A percentile compares a stretch with the other conserved stretches of the same genome.
phyloP scores from a whole-genome alignment of 2,888 invertebrate genomes.

The Physocephala rufipes region DNA sequence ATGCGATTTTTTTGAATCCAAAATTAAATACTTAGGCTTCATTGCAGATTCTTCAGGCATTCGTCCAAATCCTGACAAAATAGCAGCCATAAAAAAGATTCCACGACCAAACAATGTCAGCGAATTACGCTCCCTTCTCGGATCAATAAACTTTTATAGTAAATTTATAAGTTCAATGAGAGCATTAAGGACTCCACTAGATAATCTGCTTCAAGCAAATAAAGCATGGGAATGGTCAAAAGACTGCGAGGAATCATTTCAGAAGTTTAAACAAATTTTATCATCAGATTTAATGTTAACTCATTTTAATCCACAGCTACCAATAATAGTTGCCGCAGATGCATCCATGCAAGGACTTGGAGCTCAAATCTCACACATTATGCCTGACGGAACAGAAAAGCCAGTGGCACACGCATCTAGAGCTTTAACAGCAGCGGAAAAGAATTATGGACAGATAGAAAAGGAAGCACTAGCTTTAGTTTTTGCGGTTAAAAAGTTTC shows the following conservation, averaged over 20 bases:
- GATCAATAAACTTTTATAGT: neutral
- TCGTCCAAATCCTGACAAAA: neutral
- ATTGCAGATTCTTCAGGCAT: conserved; percentile 5
- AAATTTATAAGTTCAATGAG: conserved; percentile 40
- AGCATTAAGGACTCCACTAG: conserved; percentile 32
- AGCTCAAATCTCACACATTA: conserved; percentile 28
- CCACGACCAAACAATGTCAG: conserved; percentile 1
- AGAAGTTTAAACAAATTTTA: conserved; percentile 42
- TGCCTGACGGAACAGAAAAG: conserved; percentile 49
- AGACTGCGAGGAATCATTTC: conserved; percentile 37
- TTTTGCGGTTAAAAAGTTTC: neutral
- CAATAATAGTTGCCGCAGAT: conserved; percentile 40
- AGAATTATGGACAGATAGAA: conserved; percentile 56
- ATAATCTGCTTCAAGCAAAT: conserved; percentile 36
- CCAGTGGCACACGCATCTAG: conserved; percentile 54
- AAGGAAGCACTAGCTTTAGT: conserved; percentile 53
- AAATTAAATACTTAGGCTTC: neutral
- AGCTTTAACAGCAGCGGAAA: conserved; percentile 52
- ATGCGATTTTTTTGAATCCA: too few relatives aligned
- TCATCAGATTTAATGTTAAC: conserved; percentile 32
- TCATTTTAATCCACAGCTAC: conserved; percentile 38
- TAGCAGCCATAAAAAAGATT: neutral
- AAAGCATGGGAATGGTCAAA: conserved; percentile 37
- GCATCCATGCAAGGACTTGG: conserved; percentile 37
- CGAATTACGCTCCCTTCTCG: neutral